These are phyloP conservation scores for Ceratina japonica DNA, from an alignment of 1,140 invertebrate species.

Conservation along the genomic window DNA sequence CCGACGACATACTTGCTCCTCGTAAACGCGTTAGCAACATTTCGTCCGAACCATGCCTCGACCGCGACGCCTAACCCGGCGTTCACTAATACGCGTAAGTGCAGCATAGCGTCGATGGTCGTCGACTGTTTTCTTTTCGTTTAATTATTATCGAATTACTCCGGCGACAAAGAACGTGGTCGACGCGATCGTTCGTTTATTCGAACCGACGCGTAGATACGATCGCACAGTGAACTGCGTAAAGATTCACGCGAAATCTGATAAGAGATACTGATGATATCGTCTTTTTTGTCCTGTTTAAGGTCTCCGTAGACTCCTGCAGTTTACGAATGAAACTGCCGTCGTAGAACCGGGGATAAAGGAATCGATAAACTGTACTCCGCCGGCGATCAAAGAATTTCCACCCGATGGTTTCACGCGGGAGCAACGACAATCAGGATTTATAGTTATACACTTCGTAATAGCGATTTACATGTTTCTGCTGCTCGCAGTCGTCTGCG, in stretches of 20 bases:
- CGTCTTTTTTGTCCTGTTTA: too few species aligned
- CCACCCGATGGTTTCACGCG: slow-evolving; percentile 80
- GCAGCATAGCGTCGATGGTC: too few species aligned
- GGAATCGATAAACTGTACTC: slow-evolving; percentile 76
- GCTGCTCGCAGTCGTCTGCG: slow-evolving; percentile 81
- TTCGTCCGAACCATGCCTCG: slow-evolving; percentile 39
- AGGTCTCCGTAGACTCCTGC: slow-evolving; percentile 66
- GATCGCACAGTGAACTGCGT: too few species aligned
- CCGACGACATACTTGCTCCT: slow-evolving; percentile 69
- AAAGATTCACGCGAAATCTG: too few species aligned
- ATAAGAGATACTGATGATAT: too few species aligned
- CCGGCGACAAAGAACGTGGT: too few species aligned
- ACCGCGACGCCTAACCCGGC: neutral
- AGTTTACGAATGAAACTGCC: slow-evolving; percentile 39
- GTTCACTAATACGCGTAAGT: slow-evolving; percentile 55
- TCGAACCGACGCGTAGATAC: too few species aligned
- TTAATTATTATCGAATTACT: too few species aligned
- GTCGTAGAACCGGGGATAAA: slow-evolving; percentile 15
- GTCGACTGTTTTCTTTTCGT: too few species aligned
- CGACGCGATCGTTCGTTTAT: too few species aligned
- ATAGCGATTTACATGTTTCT: slow-evolving; percentile 81
- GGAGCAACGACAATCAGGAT: slow-evolving; percentile 76
- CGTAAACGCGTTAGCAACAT: slow-evolving; percentile 54
- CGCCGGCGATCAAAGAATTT: slow-evolving; percentile 80
- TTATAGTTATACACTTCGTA: slow-evolving; percentile 80